Percentiles rank a stretch among this genome's conserved stretches.
Evolutionary conservation across 2,888 invertebrate genomes (phyloP).

Genomic region (Tortricodes alternella): DNA sequence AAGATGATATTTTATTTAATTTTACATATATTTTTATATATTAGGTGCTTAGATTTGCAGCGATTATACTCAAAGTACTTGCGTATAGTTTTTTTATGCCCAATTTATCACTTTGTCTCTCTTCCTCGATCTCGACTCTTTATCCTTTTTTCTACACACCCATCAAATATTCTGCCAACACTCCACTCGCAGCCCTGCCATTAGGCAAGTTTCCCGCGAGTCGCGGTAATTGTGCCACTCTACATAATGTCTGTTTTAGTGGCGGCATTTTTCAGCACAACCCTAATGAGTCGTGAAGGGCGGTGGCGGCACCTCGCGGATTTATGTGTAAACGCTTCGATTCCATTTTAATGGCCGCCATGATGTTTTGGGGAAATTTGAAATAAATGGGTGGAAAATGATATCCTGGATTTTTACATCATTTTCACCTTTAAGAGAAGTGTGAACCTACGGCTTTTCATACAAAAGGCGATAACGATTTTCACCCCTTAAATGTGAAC

Average conservation of each 20-base stretch:
- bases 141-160: no score
- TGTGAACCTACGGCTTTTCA: no score
- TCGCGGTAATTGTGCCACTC: conserved; percentile 77
- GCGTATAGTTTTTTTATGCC: no score
- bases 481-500: no score
- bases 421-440: no score
- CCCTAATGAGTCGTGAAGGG: conserved; percentile 77
- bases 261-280: conserved; percentile 67
- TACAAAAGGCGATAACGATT: no score
- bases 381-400: background rate
- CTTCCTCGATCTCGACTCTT: no score
- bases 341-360: conserved; percentile 23
- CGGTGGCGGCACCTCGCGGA: conserved; percentile 41
- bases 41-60: no score
- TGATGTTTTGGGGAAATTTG: background rate
- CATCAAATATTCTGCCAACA: background rate
- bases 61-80: no score
- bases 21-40: no score
- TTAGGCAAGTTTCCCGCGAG: conserved; percentile 42
- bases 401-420: background rate
- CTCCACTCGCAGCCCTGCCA: conserved; percentile 21
- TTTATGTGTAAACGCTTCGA: conserved; percentile 27
- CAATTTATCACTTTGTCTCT: no score
- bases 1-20: no score
- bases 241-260: conserved; percentile 82